Conservation (phyloP, 1,140 invertebrate species). For the Anastrepha obliqua region DNA sequence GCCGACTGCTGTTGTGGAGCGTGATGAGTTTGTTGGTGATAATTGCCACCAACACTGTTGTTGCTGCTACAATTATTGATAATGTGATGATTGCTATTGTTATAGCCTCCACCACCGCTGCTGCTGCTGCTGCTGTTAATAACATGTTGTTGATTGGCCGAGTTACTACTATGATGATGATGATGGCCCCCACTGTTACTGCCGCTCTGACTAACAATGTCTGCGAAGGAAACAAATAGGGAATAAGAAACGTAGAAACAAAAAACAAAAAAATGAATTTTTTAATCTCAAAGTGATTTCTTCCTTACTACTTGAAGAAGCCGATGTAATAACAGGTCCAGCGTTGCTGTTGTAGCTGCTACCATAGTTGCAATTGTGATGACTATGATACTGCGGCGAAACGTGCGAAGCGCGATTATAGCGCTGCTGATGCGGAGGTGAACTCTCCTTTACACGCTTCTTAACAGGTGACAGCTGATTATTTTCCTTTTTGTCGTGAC, state of each 20-base stretch:
- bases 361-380: slow-evolving; percentile 71
- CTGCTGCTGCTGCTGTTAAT: slow-evolving; percentile 49
- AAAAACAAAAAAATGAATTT: background rate
- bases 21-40: slow-evolving; percentile 57
- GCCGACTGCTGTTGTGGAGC: slow-evolving; percentile 44
- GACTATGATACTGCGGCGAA: slow-evolving; percentile 69
- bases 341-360: slow-evolving; percentile 60
- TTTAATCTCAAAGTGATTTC: slow-evolving; percentile 53
- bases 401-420: slow-evolving; percentile 76
- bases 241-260: background rate
- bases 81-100: slow-evolving; percentile 63
- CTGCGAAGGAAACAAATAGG: slow-evolving; percentile 57
- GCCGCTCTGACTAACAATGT: slow-evolving; percentile 65
- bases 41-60: slow-evolving; percentile 56
- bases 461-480: slow-evolving; percentile 97
- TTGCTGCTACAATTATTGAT: slow-evolving; percentile 62
- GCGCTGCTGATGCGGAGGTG: slow-evolving; percentile 84
- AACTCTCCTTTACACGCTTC: slow-evolving; percentile 97
- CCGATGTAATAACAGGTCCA: slow-evolving; percentile 66
- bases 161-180: slow-evolving; percentile 65
- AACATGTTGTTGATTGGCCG: slow-evolving; percentile 56
- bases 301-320: slow-evolving; percentile 67
- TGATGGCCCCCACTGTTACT: slow-evolving; percentile 57
- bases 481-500: slow-evolving; percentile 88
- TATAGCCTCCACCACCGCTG: slow-evolving; percentile 43